phyloP scores from a whole-genome alignment of 2,113 vertebrate species.

The Salvelinus alpinus region DNA sequence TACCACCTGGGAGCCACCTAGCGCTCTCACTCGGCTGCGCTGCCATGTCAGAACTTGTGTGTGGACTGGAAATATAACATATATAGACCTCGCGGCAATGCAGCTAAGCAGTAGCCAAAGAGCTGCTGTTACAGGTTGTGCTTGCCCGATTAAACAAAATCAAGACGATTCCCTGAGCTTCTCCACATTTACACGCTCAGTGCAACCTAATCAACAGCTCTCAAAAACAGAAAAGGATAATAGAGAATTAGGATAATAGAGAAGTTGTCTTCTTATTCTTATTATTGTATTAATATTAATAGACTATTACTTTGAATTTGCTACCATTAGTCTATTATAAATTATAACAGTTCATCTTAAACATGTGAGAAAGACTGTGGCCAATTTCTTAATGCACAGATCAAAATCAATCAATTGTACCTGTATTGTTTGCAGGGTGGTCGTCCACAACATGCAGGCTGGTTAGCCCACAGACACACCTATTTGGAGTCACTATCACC shows the following conservation, averaged over 20 bases:
- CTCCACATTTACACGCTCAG: conserved; percentile 10
- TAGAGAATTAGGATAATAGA: neutral
- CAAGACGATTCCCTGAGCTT: conserved; percentile 27
- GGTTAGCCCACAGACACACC: neutral
- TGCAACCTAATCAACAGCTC: conserved; percentile 8
- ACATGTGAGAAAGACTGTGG: conserved; percentile 4
- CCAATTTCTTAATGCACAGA: neutral
- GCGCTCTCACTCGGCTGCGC: conserved; percentile 20
- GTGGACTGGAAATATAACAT: conserved; percentile 35
- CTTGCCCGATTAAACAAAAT: conserved; percentile 46
- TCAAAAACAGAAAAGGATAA: neutral
- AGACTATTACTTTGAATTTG: neutral
- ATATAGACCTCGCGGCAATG: conserved; percentile 14
- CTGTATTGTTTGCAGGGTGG: neutral
- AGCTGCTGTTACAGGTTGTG: conserved; percentile 14
- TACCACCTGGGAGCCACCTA: conserved; percentile 54
- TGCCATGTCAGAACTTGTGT: conserved; percentile 67
- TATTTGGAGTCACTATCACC: conserved; percentile 10
- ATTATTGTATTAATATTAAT: neutral
- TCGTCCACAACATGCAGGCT: neutral
- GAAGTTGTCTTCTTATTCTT: neutral
- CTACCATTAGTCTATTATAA: neutral
- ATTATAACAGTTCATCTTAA: neutral
- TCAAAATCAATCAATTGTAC: conserved; percentile 11
- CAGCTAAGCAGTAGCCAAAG: conserved; percentile 38